These are phyloP conservation scores for Sceloporus tristichus DNA, from an alignment of 2,113 vertebrate species.

Conservation along the genomic window DNA sequence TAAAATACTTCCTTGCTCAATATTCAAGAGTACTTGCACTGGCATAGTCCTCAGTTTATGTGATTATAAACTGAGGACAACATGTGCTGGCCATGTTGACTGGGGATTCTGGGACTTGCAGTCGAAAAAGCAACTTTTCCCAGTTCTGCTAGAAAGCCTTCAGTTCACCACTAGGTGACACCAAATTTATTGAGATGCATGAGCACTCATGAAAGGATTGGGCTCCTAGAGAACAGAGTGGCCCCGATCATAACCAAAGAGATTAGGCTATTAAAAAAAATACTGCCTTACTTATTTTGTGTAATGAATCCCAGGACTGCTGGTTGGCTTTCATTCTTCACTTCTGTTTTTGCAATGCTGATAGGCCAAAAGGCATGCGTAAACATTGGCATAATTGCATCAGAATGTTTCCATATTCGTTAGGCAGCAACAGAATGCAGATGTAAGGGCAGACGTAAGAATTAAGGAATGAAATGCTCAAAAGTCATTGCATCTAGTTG, in stretches of 20 bases:
- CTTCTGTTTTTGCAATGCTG: background rate
- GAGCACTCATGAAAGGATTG: background rate
- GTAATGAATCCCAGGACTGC: constrained; percentile 13
- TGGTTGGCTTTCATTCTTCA: constrained; percentile 4
- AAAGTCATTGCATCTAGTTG: background rate
- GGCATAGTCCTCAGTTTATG: too few relatives aligned
- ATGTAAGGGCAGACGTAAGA: background rate
- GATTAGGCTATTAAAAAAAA: background rate
- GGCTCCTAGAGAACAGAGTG: background rate
- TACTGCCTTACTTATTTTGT: background rate
- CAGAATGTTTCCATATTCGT: constrained; percentile 19
- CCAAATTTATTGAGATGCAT: background rate
- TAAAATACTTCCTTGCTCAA: too few relatives aligned
- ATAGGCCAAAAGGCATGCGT: constrained; percentile 20
- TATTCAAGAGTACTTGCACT: too few relatives aligned
- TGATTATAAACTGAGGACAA: too few relatives aligned
- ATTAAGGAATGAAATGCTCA: constrained; percentile 13
- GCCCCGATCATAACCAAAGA: too few relatives aligned
- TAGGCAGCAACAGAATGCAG: constrained; percentile 35
- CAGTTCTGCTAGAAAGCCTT: background rate
- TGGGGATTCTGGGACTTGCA: too few relatives aligned
- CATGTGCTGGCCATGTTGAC: too few relatives aligned
- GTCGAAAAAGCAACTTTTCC: too few relatives aligned
- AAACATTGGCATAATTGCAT: background rate
- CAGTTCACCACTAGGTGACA: background rate